phyloP scores from a whole-genome alignment of 2,888 invertebrate genomes.

The Macropis europaea region DNA sequence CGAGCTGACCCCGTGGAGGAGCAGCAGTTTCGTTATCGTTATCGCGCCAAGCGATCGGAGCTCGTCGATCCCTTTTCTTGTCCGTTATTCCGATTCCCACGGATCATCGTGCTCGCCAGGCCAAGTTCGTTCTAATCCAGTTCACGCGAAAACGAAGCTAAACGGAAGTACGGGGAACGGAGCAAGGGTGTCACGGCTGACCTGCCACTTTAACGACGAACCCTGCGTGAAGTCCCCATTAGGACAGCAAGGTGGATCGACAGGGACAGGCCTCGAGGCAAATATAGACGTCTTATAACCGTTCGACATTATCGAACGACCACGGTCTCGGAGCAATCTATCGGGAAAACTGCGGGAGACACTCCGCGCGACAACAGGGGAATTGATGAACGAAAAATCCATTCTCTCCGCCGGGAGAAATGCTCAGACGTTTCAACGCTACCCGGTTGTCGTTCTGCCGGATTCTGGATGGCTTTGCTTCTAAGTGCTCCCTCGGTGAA shows the following conservation, averaged over 20 bases:
- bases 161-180: constrained; percentile 66
- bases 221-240: constrained; percentile 50
- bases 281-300: constrained; percentile 42
- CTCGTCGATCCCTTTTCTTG: too few species aligned
- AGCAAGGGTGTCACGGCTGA: constrained; percentile 73
- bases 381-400: constrained; percentile 14
- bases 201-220: constrained; percentile 71
- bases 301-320: constrained; percentile 39
- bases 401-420: not conserved
- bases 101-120: constrained; percentile 57
- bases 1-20: too few species aligned
- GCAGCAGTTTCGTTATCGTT: too few species aligned
- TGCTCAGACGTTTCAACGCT: not conserved
- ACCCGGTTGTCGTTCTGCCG: too few species aligned
- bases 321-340: constrained; percentile 1
- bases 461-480: too few species aligned
- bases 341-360: constrained; percentile 4
- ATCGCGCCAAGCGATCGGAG: too few species aligned
- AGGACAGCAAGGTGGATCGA: constrained; percentile 56
- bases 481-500: too few species aligned
- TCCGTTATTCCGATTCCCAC: too few species aligned
- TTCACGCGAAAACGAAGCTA: constrained; percentile 75
- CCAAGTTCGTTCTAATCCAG: constrained; percentile 72
- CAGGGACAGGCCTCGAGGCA: not conserved
- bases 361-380: not conserved